phyloP scores from a whole-genome alignment of 1,140 invertebrate species.

The Trachymyrmex cornetzi region DNA sequence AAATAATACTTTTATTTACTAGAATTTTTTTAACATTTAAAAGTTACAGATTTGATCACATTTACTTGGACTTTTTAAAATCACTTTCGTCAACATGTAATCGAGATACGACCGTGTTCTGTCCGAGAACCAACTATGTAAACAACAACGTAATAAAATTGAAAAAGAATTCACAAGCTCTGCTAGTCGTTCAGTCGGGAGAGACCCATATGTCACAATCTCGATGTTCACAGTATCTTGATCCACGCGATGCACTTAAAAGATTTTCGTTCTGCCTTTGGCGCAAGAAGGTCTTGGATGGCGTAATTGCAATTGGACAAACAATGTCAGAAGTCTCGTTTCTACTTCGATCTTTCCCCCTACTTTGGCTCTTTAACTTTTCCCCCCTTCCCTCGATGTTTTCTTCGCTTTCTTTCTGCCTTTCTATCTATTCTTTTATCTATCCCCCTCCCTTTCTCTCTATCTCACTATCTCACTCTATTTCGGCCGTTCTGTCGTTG shows the following conservation, averaged over 20 bases:
- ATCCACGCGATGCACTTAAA: constrained; percentile 46
- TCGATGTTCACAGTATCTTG: neutral
- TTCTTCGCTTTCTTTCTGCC: constrained; percentile 12
- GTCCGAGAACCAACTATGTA: neutral
- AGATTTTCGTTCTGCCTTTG: constrained; percentile 62
- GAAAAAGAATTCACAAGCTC: constrained; percentile 12
- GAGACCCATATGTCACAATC: constrained; percentile 25
- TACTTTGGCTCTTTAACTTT: neutral
- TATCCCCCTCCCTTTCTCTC: neutral
- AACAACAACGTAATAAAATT: neutral
- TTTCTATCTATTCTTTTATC: neutral
- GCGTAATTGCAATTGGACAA: constrained; percentile 72
- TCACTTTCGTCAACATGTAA: neutral
- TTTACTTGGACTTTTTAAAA: neutral
- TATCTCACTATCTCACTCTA: neutral
- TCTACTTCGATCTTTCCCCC: neutral
- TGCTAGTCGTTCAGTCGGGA: neutral
- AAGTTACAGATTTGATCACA: neutral
- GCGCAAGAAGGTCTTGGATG: constrained; percentile 42
- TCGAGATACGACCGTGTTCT: constrained; percentile 22
- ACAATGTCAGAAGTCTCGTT: constrained; percentile 60
- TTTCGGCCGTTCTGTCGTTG: constrained; percentile 12
- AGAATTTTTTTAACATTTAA: neutral
- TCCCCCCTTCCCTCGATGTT: neutral
- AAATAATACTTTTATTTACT: neutral